Percentiles rank a stretch among this genome's conserved stretches.
These are phyloP conservation scores for Gadopsis marmoratus DNA, from an alignment of 2,797 vertebrate species.

Conservation along the genomic window DNA sequence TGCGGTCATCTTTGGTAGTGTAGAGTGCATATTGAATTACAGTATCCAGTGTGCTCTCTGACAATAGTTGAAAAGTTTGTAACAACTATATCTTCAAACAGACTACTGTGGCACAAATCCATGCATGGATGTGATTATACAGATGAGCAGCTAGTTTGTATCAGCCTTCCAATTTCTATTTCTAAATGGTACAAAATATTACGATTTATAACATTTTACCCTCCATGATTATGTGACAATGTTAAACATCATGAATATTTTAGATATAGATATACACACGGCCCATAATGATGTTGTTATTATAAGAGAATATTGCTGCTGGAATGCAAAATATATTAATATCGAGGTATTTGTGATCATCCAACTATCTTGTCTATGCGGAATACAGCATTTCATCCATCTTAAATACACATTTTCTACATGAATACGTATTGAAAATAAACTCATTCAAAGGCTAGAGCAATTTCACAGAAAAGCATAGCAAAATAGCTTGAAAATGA, in stretches of 20 bases:
- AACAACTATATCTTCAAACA: slow-evolving; percentile 27
- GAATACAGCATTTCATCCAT: slow-evolving; percentile 49
- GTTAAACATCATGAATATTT: slow-evolving; percentile 64
- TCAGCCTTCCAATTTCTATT: slow-evolving; percentile 27
- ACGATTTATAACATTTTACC: slow-evolving; percentile 41
- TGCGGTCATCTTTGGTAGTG: slow-evolving; percentile 23
- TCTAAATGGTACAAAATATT: slow-evolving; percentile 39
- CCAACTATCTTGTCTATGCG: slow-evolving; percentile 35
- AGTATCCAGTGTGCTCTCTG: slow-evolving; percentile 3
- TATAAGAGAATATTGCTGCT: slow-evolving; percentile 43
- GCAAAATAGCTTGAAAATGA: slow-evolving; percentile 53
- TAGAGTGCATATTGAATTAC: not conserved
- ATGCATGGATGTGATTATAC: slow-evolving; percentile 33
- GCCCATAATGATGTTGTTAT: slow-evolving; percentile 38
- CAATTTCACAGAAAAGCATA: slow-evolving; percentile 43
- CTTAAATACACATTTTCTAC: slow-evolving; percentile 63
- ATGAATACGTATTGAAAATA: slow-evolving; percentile 61
- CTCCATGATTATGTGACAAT: slow-evolving; percentile 42
- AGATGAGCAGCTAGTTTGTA: slow-evolving; percentile 34
- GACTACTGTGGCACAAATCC: slow-evolving; percentile 11
- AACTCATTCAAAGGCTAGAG: slow-evolving; percentile 43
- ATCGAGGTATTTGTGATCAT: slow-evolving; percentile 47
- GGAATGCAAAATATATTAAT: slow-evolving; percentile 46
- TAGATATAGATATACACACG: slow-evolving; percentile 32
- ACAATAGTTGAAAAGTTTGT: slow-evolving; percentile 40